These are phyloP conservation scores for Lochmaea capreae DNA, from an alignment of 2,888 invertebrate species.

Conservation along the genomic window DNA sequence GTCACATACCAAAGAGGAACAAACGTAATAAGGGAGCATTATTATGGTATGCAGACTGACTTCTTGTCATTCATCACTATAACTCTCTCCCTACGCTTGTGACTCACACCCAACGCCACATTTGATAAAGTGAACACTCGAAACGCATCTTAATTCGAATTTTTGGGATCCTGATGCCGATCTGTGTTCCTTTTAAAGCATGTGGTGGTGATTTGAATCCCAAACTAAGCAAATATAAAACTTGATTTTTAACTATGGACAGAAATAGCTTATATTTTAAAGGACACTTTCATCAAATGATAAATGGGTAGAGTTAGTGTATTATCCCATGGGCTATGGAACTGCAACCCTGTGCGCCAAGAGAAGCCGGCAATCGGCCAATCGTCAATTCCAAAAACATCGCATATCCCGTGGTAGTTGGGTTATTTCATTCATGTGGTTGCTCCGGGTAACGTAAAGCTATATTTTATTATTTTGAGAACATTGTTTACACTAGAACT, in stretches of 20 bases:
- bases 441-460: no score
- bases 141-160: constrained; percentile 2
- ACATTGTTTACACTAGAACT: no score
- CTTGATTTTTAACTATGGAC: neutral
- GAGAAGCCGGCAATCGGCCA: no score
- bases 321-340: no score
- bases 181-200: neutral
- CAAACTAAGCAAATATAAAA: neutral
- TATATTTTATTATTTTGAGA: no score
- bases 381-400: no score
- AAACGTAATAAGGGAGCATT: constrained; percentile 10
- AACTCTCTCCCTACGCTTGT: constrained; percentile 9
- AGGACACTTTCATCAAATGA: no score
- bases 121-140: constrained; percentile 9
- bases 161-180: neutral
- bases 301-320: no score
- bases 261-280: no score
- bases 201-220: neutral
- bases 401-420: no score
- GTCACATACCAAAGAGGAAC: constrained; percentile 16
- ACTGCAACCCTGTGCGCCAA: no score
- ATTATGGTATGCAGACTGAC: neutral
- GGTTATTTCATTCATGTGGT: no score
- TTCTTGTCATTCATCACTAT: constrained; percentile 8
- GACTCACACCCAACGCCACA: neutral